Conservation (phyloP, 2,797 vertebrate genomes). For the Cyprinella venusta region DNA sequence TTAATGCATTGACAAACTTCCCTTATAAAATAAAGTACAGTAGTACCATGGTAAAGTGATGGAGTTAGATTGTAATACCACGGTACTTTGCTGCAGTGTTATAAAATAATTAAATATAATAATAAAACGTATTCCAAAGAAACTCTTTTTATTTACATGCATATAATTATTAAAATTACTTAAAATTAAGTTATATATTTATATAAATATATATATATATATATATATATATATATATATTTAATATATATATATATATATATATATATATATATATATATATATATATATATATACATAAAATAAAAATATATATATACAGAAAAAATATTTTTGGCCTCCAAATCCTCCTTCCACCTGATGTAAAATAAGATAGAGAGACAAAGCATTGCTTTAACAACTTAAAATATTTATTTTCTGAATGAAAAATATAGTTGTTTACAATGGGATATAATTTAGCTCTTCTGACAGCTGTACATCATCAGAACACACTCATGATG, state of each 20-base stretch:
- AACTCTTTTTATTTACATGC: neutral
- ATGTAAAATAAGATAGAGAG: neutral
- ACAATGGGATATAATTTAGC: constrained; percentile 78
- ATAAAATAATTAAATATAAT: neutral
- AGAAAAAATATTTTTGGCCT: too few species aligned
- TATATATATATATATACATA: too few species aligned
- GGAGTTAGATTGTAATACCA: neutral
- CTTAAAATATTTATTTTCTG: constrained; percentile 87
- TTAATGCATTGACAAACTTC: neutral
- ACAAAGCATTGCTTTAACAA: neutral
- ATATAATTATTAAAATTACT: neutral
- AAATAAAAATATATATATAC: neutral
- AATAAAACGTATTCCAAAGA: neutral
- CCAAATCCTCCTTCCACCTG: neutral
- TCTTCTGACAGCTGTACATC: constrained; percentile 83
- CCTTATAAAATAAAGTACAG: neutral
- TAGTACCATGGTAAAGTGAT: neutral
- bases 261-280: too few species aligned
- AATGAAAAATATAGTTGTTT: constrained; percentile 78
- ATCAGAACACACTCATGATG: constrained; percentile 73
- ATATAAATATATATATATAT: too few species aligned
- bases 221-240: too few species aligned
- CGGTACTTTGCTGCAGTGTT: neutral
- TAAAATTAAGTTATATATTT: too few species aligned
- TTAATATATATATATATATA: too few species aligned